phyloP scores from a whole-genome alignment of 2,797 vertebrate genomes.

The Epinephelus coioides region DNA sequence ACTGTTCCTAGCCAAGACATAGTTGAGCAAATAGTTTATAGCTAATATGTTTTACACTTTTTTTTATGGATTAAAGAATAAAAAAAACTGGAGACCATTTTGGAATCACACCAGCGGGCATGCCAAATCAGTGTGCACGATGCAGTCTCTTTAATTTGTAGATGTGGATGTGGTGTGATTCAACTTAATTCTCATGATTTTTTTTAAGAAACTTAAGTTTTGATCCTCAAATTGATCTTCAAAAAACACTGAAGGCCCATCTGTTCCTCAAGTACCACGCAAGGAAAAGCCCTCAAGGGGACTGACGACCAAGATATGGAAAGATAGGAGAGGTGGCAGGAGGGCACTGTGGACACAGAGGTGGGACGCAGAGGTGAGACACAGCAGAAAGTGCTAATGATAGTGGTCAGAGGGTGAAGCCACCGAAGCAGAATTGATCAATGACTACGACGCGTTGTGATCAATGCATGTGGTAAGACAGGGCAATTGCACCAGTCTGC shows the following conservation, averaged over 20 bases:
- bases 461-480: slow-evolving; percentile 48
- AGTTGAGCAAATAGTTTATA: not conserved
- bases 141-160: not conserved
- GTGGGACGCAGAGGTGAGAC: slow-evolving; percentile 7
- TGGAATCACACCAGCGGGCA: no score
- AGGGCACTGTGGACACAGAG: not conserved
- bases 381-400: slow-evolving; percentile 45
- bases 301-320: not conserved
- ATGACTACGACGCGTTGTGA: slow-evolving; percentile 33
- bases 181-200: not conserved
- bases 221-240: not conserved
- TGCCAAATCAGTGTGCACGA: no score
- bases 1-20: not conserved
- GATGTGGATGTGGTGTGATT: not conserved
- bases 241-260: not conserved
- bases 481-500: slow-evolving; percentile 18
- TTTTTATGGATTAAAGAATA: not conserved
- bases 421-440: slow-evolving; percentile 52
- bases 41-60: not conserved
- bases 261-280: not conserved
- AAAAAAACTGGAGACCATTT: no score
- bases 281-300: not conserved
- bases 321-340: not conserved
- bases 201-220: not conserved
- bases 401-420: slow-evolving; percentile 41